Evolutionary conservation across 2,797 vertebrate species (phyloP).

Genomic region (Arctocebus calabarensis): DNA sequence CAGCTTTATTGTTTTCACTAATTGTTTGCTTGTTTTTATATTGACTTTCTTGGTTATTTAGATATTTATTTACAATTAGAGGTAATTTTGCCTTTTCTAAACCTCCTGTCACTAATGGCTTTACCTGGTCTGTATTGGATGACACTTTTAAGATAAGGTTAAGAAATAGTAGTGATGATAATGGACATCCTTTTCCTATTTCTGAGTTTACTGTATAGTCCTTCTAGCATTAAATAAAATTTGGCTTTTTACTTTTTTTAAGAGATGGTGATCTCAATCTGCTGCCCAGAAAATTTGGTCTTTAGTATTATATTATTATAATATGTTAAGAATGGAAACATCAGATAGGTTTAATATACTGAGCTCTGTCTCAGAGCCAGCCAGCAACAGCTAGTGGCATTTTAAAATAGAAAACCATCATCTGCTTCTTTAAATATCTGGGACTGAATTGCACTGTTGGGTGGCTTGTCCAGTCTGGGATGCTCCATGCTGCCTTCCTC

Average conservation of each 20-base stretch:
- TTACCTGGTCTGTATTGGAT: background rate
- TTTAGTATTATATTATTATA: background rate
- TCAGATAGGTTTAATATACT: background rate
- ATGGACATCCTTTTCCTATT: background rate
- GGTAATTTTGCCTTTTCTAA: conserved; percentile 7
- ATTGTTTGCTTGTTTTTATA: background rate
- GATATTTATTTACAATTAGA: background rate
- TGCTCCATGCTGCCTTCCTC: background rate
- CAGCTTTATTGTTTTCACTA: background rate
- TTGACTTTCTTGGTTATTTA: background rate
- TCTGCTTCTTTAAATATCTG: background rate
- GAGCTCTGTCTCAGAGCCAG: background rate
- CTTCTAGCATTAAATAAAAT: background rate
- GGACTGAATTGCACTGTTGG: background rate
- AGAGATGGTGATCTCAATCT: background rate
- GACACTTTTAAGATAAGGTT: background rate
- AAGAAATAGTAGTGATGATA: background rate
- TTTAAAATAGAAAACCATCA: conserved; percentile 4
- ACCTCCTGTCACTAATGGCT: background rate
- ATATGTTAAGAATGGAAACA: background rate
- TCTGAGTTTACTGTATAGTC: background rate
- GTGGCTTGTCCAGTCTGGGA: background rate
- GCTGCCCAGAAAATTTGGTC: background rate
- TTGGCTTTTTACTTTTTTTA: background rate
- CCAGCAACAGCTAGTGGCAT: background rate